Evolutionary conservation across 2,797 vertebrate genomes (phyloP).

Genomic region (Epinephelus coioides): DNA sequence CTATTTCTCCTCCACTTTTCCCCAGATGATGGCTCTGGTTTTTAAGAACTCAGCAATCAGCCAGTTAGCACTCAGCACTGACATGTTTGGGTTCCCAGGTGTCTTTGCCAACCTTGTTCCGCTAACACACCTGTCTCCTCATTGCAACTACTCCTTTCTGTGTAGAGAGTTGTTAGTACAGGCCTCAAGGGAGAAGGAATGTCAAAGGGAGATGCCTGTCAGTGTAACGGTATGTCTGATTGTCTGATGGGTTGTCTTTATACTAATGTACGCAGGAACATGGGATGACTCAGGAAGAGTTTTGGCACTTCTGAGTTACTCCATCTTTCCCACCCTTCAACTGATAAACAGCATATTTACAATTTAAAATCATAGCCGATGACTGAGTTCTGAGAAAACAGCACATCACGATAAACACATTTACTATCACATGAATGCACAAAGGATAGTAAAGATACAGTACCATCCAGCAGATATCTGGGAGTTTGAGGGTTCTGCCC

Average conservation of each 20-base stretch:
- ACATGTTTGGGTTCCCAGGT: slow-evolving; percentile 33
- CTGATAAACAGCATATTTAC: not conserved
- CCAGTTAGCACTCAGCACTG: slow-evolving; percentile 28
- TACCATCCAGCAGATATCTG: too few relatives aligned
- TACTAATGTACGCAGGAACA: slow-evolving; percentile 3
- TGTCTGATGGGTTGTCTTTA: slow-evolving; percentile 11
- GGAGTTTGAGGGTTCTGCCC: too few relatives aligned
- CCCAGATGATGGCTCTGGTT: slow-evolving; percentile 4
- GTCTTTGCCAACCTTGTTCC: slow-evolving; percentile 37
- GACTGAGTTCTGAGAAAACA: not conserved
- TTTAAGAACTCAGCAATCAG: slow-evolving; percentile 31
- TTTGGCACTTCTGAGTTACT: not conserved
- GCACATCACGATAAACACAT: not conserved
- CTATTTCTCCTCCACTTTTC: not conserved
- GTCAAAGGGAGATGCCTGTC: slow-evolving; percentile 1
- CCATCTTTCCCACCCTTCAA: not conserved
- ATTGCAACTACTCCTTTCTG: slow-evolving; percentile 16
- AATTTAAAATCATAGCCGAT: not conserved
- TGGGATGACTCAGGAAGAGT: not conserved
- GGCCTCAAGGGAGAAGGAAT: slow-evolving; percentile 4
- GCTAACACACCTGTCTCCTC: slow-evolving; percentile 6
- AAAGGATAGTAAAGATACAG: not conserved
- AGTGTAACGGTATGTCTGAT: slow-evolving; percentile 17
- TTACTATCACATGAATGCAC: not conserved
- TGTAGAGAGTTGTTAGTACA: slow-evolving; percentile 23